These are phyloP conservation scores for Synanceia verrucosa DNA, from an alignment of 2,797 vertebrate genomes.

Conservation along the genomic window DNA sequence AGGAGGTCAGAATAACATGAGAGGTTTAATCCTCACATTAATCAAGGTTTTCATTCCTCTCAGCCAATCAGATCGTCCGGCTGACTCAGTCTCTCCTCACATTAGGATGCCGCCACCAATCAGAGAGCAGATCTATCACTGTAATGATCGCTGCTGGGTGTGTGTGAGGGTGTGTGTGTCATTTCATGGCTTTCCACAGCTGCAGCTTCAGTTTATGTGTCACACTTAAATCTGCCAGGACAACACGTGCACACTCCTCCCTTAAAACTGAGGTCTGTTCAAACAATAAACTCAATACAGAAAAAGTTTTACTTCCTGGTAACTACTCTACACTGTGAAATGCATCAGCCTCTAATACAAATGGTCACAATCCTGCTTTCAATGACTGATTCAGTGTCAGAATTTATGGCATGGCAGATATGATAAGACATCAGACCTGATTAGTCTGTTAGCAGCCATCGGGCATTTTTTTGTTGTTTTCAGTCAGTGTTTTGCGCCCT, in stretches of 20 bases:
- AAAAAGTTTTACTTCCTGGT: neutral
- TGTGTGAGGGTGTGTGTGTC: neutral
- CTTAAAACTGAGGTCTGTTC: neutral
- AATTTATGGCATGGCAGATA: too few relatives aligned
- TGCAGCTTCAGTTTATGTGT: conserved; percentile 33
- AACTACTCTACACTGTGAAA: too few relatives aligned
- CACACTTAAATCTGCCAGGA: conserved; percentile 32
- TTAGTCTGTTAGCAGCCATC: too few relatives aligned
- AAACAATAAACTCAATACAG: neutral
- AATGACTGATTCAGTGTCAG: too few relatives aligned
- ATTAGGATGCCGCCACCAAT: conserved; percentile 28
- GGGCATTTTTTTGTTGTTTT: too few relatives aligned
- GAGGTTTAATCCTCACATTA: conserved; percentile 4
- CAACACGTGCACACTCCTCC: neutral
- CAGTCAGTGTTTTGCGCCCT: too few relatives aligned
- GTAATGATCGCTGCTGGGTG: conserved; percentile 25
- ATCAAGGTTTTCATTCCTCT: conserved; percentile 6
- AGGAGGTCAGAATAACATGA: neutral
- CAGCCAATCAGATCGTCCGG: conserved; percentile 33
- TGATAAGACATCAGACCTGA: too few relatives aligned
- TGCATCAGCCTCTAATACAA: too few relatives aligned
- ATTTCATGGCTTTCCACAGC: conserved; percentile 1
- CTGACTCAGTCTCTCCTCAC: conserved; percentile 3
- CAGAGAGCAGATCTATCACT: conserved; percentile 42
- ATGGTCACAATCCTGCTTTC: too few relatives aligned